Evolutionary conservation across 2,797 vertebrate genomes (phyloP).

Genomic region (Meriones psammophilus): DNA sequence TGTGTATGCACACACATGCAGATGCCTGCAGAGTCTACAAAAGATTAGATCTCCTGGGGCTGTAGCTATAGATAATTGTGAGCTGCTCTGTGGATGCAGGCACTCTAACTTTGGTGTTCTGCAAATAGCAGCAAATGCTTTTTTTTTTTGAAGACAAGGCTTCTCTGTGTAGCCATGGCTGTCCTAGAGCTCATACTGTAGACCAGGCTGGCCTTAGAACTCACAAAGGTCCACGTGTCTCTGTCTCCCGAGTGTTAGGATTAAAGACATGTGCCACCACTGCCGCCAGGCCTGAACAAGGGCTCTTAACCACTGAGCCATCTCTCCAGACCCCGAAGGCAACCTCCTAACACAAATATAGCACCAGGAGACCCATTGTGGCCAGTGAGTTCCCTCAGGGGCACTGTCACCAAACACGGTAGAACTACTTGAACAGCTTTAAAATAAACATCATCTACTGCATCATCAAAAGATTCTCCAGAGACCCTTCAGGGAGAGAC

Average conservation of each 20-base stretch:
- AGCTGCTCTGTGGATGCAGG: background rate
- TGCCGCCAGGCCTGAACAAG: background rate
- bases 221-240: background rate
- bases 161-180: background rate
- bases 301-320: background rate
- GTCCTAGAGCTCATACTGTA: background rate
- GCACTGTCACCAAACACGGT: background rate
- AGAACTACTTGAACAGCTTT: background rate
- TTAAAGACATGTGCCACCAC: background rate
- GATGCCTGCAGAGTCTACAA: background rate
- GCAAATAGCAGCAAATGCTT: background rate
- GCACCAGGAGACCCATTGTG: background rate
- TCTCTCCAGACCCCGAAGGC: background rate
- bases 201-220: background rate
- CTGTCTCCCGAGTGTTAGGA: background rate
- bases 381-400: background rate
- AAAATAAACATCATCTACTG: conserved; percentile 5
- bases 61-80: background rate
- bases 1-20: background rate
- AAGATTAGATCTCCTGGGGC: background rate
- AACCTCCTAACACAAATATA: background rate
- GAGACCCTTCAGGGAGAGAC: background rate
- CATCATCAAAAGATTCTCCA: background rate
- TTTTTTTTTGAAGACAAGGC: too few species aligned
- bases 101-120: background rate